Base-by-base conservation (phyloP, 2,888 invertebrate species). In the Willowsia nigromaculata region DNA sequence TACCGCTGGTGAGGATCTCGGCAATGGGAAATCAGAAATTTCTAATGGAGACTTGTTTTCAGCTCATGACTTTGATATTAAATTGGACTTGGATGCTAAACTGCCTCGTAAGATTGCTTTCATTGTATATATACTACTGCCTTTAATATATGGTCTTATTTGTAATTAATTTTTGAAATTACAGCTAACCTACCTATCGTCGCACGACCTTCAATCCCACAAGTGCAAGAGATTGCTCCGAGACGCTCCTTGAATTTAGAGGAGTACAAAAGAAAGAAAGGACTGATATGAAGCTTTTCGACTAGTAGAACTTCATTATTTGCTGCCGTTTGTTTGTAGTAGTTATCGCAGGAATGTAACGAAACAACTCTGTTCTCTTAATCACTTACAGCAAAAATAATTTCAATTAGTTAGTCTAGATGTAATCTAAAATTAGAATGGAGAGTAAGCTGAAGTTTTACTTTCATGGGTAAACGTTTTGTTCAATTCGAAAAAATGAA, bases 51-150 rank as follows among this genome's bases (percentile, higher is more conserved):
- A 95, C 93, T 93, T 95, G 92, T 95, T 95, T 94, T 95, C 94
- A 92, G 96, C 95, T 85, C 99, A 99, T 94, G 98, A 99, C 94
- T 99, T 99, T 94, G 99, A 99, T 93, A 98, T 98, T 93, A 97
- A 96, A 94, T 98, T 99, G 91, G 98, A 99, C 94, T 94, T 98
- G 86, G 97, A 97, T 94, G 96, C 91, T 25, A 91, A 91, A 83
- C 94, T 96, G 92, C 96, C 97, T 92, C 96, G 97, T 97, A 94
- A 95, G 95, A n/a, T n/a, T n/a, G n/a, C n/a, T n/a, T n/a, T n/a
- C n/a, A n/a, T n/a, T n/a, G n/a, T n/a, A n/a, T n/a, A n/a, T n/a
- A n/a, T n/a, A n/a, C n/a, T n/a, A n/a, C n/a, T n/a, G n/a, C n/a
- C n/a, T n/a, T n/a, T n/a, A n/a, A n/a, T n/a, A n/a, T 13, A 56